Evolutionary conservation across 2,888 invertebrate species (phyloP).

Genomic region (Pomacea canaliculata): DNA sequence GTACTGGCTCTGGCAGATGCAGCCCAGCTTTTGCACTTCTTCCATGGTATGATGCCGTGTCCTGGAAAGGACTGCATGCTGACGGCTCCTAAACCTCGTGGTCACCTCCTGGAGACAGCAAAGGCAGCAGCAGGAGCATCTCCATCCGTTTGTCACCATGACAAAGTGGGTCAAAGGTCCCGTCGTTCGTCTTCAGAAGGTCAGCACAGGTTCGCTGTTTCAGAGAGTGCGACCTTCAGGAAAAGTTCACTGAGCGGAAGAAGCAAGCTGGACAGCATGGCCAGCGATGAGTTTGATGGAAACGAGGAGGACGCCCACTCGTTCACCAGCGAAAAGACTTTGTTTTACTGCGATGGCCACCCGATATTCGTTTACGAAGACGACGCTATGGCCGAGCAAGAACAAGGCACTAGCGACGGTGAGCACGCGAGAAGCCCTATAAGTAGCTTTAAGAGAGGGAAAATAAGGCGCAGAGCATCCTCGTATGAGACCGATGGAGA

Average conservation of each 20-base stretch:
- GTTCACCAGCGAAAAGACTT: slow-evolving; percentile 10
- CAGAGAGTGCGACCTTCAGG: background rate
- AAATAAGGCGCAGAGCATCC: slow-evolving; percentile 1
- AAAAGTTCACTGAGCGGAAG: background rate
- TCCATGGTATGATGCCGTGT: slow-evolving; percentile 22
- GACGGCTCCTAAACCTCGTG: background rate
- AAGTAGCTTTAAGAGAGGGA: background rate
- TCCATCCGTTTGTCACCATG: background rate
- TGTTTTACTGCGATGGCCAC: slow-evolving; percentile 19
- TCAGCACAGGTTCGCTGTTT: background rate
- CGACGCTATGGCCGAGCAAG: background rate
- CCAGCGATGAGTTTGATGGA: background rate
- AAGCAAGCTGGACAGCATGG: background rate
- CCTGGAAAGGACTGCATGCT: slow-evolving; percentile 11
- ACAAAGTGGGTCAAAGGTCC: background rate
- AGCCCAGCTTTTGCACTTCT: slow-evolving; percentile 15
- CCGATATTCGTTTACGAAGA: slow-evolving; percentile 9
- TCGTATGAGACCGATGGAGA: slow-evolving; percentile 6
- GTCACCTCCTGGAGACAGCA: background rate
- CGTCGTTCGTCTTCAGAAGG: background rate
- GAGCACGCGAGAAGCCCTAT: background rate
- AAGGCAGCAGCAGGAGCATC: background rate
- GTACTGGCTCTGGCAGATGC: slow-evolving; percentile 17
- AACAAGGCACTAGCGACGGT: background rate
- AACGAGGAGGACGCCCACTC: slow-evolving; percentile 15